Base-by-base conservation (phyloP, 2,888 invertebrate genomes). In the Boloria selene region DNA sequence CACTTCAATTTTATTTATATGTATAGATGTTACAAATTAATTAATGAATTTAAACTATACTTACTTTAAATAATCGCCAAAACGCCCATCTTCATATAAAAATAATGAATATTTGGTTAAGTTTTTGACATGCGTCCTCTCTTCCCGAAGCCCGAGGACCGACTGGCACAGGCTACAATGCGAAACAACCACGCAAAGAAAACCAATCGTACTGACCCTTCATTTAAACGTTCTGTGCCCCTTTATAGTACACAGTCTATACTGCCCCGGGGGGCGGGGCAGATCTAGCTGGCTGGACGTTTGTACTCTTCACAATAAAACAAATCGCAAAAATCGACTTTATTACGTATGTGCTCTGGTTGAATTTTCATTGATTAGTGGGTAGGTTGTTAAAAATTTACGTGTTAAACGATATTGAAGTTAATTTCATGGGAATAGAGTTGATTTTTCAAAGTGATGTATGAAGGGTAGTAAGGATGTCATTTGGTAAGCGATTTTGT, bases 121-220 rank as follows among this genome's bases (percentile, higher is more conserved):
- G 49, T 64, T 54, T 64, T 59, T 42, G 26, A 64, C 6, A 51
- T 54, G 72, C 81, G 82, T 80, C 77, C 73, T 64, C 64, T 58
- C 77, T 26, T 67, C 69, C 49, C 74, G 71, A 65, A 69, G 74
- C 70, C 72, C 73, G 78, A 69, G 76, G 79, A 78, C 77, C 79
- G 75, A 88, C 80, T 81, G 77, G 70, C 65, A 70, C 61, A 64
- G 64, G 63, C 70, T 64, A 68, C 73, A 76, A 75, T 73, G 76
- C 73, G 74, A 79, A 82, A 75, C 77, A 75, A 59, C 72, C 73
- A 71, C 76, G 73, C 71, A 64, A 74, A 73, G 65, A 60, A 72
- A 69, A 64, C 87, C 86, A 86, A 69, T 66, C 71, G 68, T 56
- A 69, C 76, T 81, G 88, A 84, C 67, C 87, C 77, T 70, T 78